These are phyloP conservation scores for Sebastes matsubarae DNA, from an alignment of 2,797 vertebrate genomes.

Conservation along the genomic window DNA sequence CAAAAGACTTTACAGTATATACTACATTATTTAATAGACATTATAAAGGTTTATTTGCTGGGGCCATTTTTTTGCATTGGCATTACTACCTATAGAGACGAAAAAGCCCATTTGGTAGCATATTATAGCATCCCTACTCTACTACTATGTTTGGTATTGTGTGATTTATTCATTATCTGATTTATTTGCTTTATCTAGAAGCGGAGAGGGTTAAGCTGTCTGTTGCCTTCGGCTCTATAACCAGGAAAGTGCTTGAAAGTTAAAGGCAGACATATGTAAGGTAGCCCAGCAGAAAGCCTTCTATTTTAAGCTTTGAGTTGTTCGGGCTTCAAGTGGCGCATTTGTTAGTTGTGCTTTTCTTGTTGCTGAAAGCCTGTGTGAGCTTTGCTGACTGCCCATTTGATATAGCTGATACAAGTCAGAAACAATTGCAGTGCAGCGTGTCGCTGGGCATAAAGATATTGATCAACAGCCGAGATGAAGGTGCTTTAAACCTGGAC, in stretches of 20 bases:
- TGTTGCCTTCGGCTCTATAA: constrained; percentile 21
- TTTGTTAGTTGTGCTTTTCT: constrained; percentile 41
- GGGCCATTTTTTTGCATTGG: constrained; percentile 11
- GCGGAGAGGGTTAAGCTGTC: constrained; percentile 22
- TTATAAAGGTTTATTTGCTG: neutral
- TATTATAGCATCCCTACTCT: neutral
- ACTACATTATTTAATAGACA: neutral
- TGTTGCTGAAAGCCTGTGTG: constrained; percentile 28
- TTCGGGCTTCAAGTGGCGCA: constrained; percentile 22
- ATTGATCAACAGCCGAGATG: constrained; percentile 44
- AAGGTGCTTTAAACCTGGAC: constrained; percentile 24
- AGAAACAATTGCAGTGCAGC: constrained; percentile 36
- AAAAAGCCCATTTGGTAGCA: neutral
- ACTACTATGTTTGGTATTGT: neutral
- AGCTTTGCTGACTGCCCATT: constrained; percentile 37
- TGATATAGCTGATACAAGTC: constrained; percentile 36
- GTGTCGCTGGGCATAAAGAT: constrained; percentile 21
- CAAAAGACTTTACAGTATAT: neutral
- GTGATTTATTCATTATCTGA: constrained; percentile 37
- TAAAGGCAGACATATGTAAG: constrained; percentile 33
- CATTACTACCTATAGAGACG: neutral
- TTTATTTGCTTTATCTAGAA: constrained; percentile 13
- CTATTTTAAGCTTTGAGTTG: constrained; percentile 22
- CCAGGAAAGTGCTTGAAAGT: constrained; percentile 37
- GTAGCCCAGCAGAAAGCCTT: constrained; percentile 3